phyloP scores from a whole-genome alignment of 2,888 invertebrate species.

The Steromphala cineraria region DNA sequence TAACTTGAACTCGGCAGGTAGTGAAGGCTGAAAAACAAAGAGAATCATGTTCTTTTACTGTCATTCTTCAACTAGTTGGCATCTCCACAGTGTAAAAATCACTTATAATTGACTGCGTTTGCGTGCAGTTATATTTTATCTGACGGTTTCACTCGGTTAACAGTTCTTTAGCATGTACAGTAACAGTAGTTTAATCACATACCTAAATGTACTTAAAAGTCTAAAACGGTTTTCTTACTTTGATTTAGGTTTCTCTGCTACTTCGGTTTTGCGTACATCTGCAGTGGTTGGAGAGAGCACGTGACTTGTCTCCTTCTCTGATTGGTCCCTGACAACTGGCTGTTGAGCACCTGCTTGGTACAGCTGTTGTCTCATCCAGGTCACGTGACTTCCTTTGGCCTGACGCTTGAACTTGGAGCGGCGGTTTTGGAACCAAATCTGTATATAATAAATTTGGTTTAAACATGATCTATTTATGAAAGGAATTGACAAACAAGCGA shows the following conservation, averaged over 20 bases:
- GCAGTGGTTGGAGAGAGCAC: neutral
- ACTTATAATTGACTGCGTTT: too few relatives aligned
- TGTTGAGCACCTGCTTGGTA: neutral
- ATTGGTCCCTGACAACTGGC: neutral
- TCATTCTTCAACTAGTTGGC: too few relatives aligned
- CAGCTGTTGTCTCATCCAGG: conserved; percentile 18
- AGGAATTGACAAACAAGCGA: too few relatives aligned
- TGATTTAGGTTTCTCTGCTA: neutral
- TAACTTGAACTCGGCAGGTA: neutral
- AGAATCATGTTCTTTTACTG: too few relatives aligned
- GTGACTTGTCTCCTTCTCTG: neutral
- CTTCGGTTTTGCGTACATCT: neutral
- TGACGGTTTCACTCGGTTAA: too few relatives aligned
- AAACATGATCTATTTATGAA: too few relatives aligned
- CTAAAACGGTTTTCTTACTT: neutral
- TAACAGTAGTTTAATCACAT: too few relatives aligned
- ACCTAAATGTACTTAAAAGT: too few relatives aligned
- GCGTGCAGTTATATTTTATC: too few relatives aligned
- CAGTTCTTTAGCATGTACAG: too few relatives aligned
- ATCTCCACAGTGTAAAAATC: too few relatives aligned
- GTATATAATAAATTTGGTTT: too few relatives aligned
- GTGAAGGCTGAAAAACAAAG: neutral
- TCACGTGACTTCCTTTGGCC: neutral
- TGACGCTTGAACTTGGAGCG: conserved; percentile 22
- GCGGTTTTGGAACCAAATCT: conserved; percentile 23